Base-by-base conservation (phyloP, 2,888 invertebrate species). In the Apoda limacodes region DNA sequence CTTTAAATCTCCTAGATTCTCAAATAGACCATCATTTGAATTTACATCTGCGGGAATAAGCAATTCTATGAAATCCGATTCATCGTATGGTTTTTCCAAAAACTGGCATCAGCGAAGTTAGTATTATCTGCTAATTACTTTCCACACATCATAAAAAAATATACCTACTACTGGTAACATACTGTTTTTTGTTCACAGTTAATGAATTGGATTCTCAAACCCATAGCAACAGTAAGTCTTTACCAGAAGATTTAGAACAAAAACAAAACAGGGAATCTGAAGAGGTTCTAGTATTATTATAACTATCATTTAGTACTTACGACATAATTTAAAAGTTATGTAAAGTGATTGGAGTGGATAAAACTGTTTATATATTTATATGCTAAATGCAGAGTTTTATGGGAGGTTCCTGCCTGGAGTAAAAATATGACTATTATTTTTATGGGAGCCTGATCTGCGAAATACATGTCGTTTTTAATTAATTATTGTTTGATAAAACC, bases 21-120 rank as follows among this genome's bases (percentile, higher is more conserved):
- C 81, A 26, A 75, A 83, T 39, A 67, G 86, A 45, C 85, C 86
- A 23, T 78, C 84, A 22, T 82, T 83, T 35, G 83, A 78, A 12
- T 74, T 75, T 40, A 56, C 61, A 4, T 63, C 65, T 4, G 60
- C 63, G 34, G 66, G 59, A 22, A 66, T 63, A 32, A 45, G 60
- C 10, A 67, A 72, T 22, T 49, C 62, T 5, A 45, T 52, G 22
- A 61, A 60, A 43, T 59, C 68, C 1, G 74, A 74, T 48, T 59
- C 70, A 24, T 63, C 71, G 2, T 69, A 66, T 40, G 65, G 59
- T 11, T 71, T 62, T 45, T 71, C 76, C 5, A 72, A 65, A 53
- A 71, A 62, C 46, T 78, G 75, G 76, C 69, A 70, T 48, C 68
- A 74, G 54, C 71, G 68, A 49, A 78, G 78, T 80, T 54, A 71